Percentiles rank a stretch among this genome's conserved stretches.
These are phyloP conservation scores for Diachrysia chrysitis DNA, from an alignment of 2,888 invertebrate species.

Conservation along the genomic window DNA sequence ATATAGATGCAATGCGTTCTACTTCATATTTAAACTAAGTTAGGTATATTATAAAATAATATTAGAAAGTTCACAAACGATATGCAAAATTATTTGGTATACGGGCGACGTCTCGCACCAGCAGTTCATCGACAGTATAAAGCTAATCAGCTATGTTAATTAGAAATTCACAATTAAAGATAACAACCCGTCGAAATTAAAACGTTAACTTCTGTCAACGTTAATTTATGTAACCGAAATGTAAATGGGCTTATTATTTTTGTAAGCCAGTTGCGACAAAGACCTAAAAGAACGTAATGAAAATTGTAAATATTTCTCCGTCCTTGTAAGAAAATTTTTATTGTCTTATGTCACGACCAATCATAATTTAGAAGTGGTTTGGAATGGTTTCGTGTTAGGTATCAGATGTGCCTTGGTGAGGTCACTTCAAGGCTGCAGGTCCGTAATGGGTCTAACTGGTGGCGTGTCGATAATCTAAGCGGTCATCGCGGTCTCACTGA, in stretches of 20 bases:
- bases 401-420: slow-evolving; percentile 39
- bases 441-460: slow-evolving; percentile 31
- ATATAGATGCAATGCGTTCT: neutral
- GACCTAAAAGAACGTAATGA: slow-evolving; percentile 13
- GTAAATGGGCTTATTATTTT: slow-evolving; percentile 40
- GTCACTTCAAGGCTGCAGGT: slow-evolving; percentile 32
- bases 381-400: slow-evolving; percentile 37
- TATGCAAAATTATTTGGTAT: neutral
- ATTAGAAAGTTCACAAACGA: no score
- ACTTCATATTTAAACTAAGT: no score
- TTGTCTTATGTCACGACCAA: neutral
- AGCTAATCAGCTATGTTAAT: neutral
- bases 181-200: slow-evolving; percentile 14
- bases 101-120: neutral
- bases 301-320: neutral
- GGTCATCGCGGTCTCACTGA: slow-evolving; percentile 47
- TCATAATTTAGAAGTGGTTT: slow-evolving; percentile 24
- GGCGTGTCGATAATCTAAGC: slow-evolving; percentile 59
- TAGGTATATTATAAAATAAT: no score
- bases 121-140: neutral
- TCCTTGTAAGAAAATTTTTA: slow-evolving; percentile 1
- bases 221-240: slow-evolving; percentile 33
- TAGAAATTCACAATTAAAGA: slow-evolving; percentile 27
- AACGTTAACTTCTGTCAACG: slow-evolving; percentile 22
- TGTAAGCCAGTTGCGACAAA: neutral